phyloP scores from a whole-genome alignment of 2,113 vertebrate species.

The Tupaia tana region DNA sequence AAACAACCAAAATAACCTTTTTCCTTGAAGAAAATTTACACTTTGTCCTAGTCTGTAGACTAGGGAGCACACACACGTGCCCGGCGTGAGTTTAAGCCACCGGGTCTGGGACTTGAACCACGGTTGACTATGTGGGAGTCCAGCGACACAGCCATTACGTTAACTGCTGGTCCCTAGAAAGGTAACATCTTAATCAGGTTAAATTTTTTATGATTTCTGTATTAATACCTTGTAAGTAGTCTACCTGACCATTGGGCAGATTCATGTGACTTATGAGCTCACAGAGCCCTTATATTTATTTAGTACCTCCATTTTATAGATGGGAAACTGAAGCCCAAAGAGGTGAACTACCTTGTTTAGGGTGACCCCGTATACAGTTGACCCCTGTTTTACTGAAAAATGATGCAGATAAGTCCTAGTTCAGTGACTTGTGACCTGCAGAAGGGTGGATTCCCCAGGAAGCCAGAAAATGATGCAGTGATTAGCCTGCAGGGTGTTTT shows the following conservation, averaged over 20 bases:
- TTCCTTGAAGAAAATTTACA: background rate
- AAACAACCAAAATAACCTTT: background rate
- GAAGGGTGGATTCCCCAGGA: background rate
- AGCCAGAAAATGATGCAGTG: background rate
- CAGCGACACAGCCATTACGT: no score
- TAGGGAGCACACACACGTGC: no score
- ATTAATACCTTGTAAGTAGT: background rate
- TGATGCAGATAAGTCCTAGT: background rate
- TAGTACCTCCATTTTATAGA: background rate
- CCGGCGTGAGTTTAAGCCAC: no score
- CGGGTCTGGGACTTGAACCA: no score
- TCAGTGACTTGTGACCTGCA: background rate
- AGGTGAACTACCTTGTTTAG: background rate
- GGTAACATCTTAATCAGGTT: background rate
- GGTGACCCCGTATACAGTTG: background rate
- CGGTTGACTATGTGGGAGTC: no score
- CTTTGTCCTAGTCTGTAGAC: background rate
- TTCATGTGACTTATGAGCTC: background rate
- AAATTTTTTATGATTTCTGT: slow-evolving; percentile 17
- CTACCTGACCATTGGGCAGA: background rate
- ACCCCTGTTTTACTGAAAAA: background rate
- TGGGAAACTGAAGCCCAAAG: background rate
- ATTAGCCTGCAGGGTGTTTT: background rate
- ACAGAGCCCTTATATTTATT: background rate
- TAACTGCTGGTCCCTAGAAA: background rate